A percentile compares a stretch with the other conserved stretches of the same genome.
phyloP scores from a whole-genome alignment of 1,140 invertebrate genomes.

The Notospermus geniculatus region DNA sequence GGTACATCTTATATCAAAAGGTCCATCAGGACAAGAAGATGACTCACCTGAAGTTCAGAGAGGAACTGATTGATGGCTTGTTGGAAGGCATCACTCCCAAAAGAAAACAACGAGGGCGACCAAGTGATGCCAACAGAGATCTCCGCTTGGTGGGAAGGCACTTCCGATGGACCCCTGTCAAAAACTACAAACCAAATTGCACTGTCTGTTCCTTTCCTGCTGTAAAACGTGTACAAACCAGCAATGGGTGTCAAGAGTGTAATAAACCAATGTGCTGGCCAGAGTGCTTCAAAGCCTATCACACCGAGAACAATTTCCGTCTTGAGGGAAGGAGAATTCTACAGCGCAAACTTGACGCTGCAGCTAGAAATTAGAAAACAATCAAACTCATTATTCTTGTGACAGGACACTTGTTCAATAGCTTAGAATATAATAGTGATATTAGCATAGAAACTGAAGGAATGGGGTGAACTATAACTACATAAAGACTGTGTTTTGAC shows the following conservation, averaged over 20 bases:
- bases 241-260: constrained; percentile 1
- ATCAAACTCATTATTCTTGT: too few relatives aligned
- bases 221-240: background rate
- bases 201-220: background rate
- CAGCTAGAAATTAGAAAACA: too few relatives aligned
- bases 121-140: background rate
- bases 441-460: too few relatives aligned
- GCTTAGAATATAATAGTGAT: too few relatives aligned
- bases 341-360: too few relatives aligned
- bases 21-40: background rate
- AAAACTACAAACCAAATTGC: constrained; percentile 7
- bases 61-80: background rate
- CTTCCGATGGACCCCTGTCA: background rate
- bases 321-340: too few relatives aligned
- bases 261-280: constrained; percentile 4
- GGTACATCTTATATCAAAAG: constrained; percentile 14
- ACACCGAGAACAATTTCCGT: background rate
- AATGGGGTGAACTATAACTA: too few relatives aligned
- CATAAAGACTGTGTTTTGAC: too few relatives aligned
- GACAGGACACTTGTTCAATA: too few relatives aligned
- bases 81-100: background rate
- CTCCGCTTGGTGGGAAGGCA: constrained; percentile 3
- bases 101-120: background rate
- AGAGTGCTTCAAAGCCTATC: background rate
- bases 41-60: constrained; percentile 8